These are phyloP conservation scores for Siniperca scherzeri DNA, from an alignment of 2,797 vertebrate species.

Conservation along the genomic window DNA sequence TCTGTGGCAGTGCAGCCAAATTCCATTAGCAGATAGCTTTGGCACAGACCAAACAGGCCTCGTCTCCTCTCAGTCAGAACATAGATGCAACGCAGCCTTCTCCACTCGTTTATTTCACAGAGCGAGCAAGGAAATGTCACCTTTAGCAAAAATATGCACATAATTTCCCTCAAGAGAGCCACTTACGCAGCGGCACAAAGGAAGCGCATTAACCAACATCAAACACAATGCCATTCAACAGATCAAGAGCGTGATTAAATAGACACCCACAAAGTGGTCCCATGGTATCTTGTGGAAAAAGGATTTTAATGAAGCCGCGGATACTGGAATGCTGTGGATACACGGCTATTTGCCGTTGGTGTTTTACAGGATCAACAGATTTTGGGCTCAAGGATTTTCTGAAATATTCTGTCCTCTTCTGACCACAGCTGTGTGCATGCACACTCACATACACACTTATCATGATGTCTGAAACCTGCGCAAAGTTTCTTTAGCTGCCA, in stretches of 20 bases:
- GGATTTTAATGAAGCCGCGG: conserved; percentile 67
- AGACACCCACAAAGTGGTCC: conserved; percentile 74
- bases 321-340: conserved; percentile 71
- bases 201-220: conserved; percentile 78
- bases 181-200: conserved; percentile 76
- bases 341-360: conserved; percentile 47
- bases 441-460: conserved; percentile 10
- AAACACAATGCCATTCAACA: conserved; percentile 77
- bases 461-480: conserved; percentile 32
- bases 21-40: conserved; percentile 83
- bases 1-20: conserved; percentile 71
- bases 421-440: conserved; percentile 11
- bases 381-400: conserved; percentile 17
- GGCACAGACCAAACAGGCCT: conserved; percentile 66
- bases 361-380: conserved; percentile 66
- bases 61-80: conserved; percentile 47
- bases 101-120: conserved; percentile 48
- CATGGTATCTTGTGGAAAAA: conserved; percentile 65
- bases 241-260: conserved; percentile 82
- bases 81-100: conserved; percentile 48
- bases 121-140: conserved; percentile 77
- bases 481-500: conserved; percentile 33
- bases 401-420: conserved; percentile 32
- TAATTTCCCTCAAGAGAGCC: conserved; percentile 81
- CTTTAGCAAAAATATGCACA: conserved; percentile 82